Conservation (phyloP, 2,888 invertebrate species). For the Melanophora roralis region DNA sequence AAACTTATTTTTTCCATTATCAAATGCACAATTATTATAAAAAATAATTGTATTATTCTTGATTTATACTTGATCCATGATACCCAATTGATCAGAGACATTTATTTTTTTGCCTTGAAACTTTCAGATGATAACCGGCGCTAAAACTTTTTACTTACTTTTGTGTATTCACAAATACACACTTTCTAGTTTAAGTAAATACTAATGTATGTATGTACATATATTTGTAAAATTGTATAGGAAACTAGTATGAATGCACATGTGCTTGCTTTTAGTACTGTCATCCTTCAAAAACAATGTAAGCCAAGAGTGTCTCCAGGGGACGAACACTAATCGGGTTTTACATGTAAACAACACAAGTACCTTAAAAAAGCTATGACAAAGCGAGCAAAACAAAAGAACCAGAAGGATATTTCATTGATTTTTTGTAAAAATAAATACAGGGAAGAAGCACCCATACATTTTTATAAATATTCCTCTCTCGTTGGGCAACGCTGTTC, state of each 20-base stretch:
- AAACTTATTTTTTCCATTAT: constrained; percentile 17
- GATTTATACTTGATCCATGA: not conserved
- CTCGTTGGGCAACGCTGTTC: too few species aligned
- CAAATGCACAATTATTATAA: constrained; percentile 48
- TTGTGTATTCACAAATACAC: not conserved
- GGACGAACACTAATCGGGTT: too few species aligned
- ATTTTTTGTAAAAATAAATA: too few species aligned
- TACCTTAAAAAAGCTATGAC: too few species aligned
- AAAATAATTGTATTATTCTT: constrained; percentile 49
- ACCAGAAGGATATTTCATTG: too few species aligned
- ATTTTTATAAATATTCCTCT: too few species aligned
- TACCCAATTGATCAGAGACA: too few species aligned
- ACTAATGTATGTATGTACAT: not conserved
- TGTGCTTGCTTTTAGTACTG: not conserved
- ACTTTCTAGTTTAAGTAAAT: too few species aligned
- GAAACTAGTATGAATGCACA: not conserved
- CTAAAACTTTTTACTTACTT: not conserved
- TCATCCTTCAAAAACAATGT: constrained; percentile 14
- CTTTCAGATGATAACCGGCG: constrained; percentile 30
- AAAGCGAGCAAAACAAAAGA: too few species aligned
- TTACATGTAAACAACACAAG: too few species aligned
- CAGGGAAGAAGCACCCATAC: too few species aligned
- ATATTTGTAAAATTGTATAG: not conserved
- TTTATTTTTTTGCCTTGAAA: constrained; percentile 43
- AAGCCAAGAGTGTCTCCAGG: too few species aligned